Conservation (phyloP, 2,797 vertebrate genomes). For the Oreonectes daqikongensis region DNA sequence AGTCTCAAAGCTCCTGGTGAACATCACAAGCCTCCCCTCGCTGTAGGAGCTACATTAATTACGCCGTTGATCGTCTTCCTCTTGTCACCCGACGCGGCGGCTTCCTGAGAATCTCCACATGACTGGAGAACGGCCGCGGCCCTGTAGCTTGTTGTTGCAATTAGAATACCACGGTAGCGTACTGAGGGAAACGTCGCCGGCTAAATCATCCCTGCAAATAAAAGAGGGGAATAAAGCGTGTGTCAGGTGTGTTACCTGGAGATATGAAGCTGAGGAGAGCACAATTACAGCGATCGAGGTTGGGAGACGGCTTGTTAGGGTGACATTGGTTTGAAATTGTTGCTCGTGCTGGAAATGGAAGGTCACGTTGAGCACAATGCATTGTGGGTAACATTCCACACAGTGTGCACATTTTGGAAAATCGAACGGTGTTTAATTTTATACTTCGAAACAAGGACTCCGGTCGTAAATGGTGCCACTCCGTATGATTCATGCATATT, state of each 20-base stretch:
- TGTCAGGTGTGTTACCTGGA: constrained; percentile 41
- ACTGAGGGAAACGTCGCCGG: background rate
- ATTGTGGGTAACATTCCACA: background rate
- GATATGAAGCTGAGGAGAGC: constrained; percentile 20
- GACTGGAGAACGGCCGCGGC: background rate
- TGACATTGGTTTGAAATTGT: constrained; percentile 11
- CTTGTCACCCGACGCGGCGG: constrained; percentile 16
- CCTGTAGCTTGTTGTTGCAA: constrained; percentile 14
- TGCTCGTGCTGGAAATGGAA: background rate
- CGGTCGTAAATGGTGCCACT: background rate
- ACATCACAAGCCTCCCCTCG: constrained; percentile 3
- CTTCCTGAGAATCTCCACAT: constrained; percentile 9
- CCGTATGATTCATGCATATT: background rate
- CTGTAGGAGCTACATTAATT: constrained; percentile 30
- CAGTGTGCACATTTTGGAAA: no score
- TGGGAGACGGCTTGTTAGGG: constrained; percentile 10
- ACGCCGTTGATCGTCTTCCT: constrained; percentile 23
- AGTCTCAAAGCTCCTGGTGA: background rate
- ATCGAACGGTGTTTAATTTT: background rate
- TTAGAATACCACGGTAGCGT: constrained; percentile 10
- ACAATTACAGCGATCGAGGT: constrained; percentile 24
- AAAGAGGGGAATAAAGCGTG: background rate
- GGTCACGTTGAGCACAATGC: background rate
- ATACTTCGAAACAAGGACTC: background rate
- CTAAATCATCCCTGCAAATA: constrained; percentile 23